Evolutionary conservation across 2,797 vertebrate species (phyloP).

Genomic region (Cuculus canorus): DNA sequence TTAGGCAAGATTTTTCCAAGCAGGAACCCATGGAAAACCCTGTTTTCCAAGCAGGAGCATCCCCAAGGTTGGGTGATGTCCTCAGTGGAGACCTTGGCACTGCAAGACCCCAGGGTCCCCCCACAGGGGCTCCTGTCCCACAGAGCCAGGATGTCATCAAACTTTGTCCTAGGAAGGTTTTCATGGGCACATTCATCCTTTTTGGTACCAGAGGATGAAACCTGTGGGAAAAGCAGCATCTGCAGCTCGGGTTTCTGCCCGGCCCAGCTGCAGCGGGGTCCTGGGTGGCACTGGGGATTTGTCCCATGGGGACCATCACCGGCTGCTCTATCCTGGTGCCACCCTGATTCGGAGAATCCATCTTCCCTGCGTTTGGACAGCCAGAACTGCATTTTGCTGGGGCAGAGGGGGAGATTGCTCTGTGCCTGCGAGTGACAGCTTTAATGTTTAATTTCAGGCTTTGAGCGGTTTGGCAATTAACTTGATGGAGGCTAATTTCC

Average conservation of each 20-base stretch:
- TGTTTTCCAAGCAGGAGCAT: background rate
- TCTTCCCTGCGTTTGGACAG: background rate
- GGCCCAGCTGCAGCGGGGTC: fast-evolving
- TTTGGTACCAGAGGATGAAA: background rate
- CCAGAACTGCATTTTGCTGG: slow-evolving; percentile 19
- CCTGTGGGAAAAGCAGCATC: fast-evolving
- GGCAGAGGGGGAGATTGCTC: background rate
- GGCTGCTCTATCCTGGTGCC: background rate
- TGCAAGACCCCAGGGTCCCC: fast-evolving
- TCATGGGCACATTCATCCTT: background rate
- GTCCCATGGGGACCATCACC: fast-evolving
- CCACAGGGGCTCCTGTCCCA: background rate
- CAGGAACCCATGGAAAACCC: background rate
- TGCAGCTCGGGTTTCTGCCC: background rate
- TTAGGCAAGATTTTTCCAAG: background rate
- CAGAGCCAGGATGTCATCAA: background rate
- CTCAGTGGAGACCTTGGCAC: fast-evolving
- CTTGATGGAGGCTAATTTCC: slow-evolving; percentile 46
- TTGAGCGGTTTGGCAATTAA: slow-evolving; percentile 38
- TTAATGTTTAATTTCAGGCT: slow-evolving; percentile 44
- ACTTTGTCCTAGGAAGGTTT: background rate
- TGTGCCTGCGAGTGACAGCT: background rate
- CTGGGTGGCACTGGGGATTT: background rate
- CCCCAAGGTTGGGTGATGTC: fast-evolving
- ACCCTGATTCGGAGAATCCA: background rate